Percentiles rank a stretch among this genome's conserved stretches.
Evolutionary conservation across 2,888 invertebrate species (phyloP).

Genomic region (Matsumyia berberina): DNA sequence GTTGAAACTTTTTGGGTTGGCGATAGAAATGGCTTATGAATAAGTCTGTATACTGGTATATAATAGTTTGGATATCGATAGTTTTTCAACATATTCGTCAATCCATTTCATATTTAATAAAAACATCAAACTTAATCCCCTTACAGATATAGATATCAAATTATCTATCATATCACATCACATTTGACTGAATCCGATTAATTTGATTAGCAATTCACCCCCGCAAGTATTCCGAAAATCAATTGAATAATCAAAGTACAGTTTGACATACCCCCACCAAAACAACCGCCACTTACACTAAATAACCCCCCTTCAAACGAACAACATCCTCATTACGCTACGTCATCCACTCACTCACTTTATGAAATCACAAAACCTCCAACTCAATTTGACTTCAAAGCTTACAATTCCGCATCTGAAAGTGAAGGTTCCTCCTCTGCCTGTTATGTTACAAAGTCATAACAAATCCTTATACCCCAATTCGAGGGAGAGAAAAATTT

Average conservation of each 20-base stretch:
- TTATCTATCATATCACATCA: too few species aligned
- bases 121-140: too few species aligned
- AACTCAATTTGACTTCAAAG: constrained; percentile 15
- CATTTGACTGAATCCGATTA: not conserved
- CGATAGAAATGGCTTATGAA: too few species aligned
- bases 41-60: too few species aligned
- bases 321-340: not conserved
- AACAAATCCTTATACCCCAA: too few species aligned
- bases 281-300: not conserved
- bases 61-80: too few species aligned
- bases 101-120: too few species aligned
- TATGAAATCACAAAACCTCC: constrained; percentile 1
- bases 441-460: too few species aligned
- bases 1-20: too few species aligned
- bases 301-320: not conserved
- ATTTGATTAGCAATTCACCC: not conserved
- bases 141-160: too few species aligned
- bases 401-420: not conserved
- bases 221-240: not conserved
- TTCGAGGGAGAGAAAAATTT: too few species aligned
- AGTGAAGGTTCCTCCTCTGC: not conserved
- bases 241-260: not conserved
- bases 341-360: not conserved
- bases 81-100: too few species aligned
- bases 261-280: not conserved